phyloP scores from a whole-genome alignment of 2,797 vertebrate genomes.

The Arctocebus calabarensis region DNA sequence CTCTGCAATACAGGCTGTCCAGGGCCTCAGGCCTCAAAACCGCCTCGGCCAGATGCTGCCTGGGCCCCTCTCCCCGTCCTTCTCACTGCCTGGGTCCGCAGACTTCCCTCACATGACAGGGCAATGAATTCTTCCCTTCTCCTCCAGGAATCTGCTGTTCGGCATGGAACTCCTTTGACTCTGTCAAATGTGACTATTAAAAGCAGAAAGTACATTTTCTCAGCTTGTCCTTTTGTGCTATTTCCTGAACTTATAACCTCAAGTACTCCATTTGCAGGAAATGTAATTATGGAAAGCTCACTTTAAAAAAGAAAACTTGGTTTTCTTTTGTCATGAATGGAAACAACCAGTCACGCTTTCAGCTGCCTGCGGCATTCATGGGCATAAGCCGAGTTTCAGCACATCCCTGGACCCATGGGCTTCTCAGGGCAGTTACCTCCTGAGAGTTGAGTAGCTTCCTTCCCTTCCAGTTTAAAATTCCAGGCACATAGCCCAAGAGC shows the following conservation, averaged over 20 bases:
- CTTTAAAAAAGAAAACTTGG: constrained; percentile 38
- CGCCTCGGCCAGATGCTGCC: neutral
- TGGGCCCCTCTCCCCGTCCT: neutral
- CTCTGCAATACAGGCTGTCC: neutral
- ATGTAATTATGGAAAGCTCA: constrained; percentile 25
- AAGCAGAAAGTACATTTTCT: constrained; percentile 48
- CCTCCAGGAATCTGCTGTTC: neutral
- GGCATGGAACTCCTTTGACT: neutral
- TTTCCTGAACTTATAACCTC: constrained; percentile 33
- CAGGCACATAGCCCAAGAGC: neutral
- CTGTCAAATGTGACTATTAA: constrained; percentile 27
- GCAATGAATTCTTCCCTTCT: neutral
- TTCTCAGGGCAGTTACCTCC: neutral
- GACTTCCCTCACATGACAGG: neutral
- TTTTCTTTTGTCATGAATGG: constrained; percentile 65
- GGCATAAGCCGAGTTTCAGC: neutral
- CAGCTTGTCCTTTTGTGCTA: constrained; percentile 29
- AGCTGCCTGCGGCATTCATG: neutral
- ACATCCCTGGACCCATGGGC: neutral
- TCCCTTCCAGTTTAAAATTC: constrained; percentile 55
- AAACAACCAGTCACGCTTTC: neutral
- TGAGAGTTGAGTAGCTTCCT: constrained; percentile 8
- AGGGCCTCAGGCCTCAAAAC: neutral
- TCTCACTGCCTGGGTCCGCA: neutral
- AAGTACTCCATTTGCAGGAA: constrained; percentile 51